Conservation (phyloP, 1,140 invertebrate genomes). For the Eurosta solidaginis region DNA sequence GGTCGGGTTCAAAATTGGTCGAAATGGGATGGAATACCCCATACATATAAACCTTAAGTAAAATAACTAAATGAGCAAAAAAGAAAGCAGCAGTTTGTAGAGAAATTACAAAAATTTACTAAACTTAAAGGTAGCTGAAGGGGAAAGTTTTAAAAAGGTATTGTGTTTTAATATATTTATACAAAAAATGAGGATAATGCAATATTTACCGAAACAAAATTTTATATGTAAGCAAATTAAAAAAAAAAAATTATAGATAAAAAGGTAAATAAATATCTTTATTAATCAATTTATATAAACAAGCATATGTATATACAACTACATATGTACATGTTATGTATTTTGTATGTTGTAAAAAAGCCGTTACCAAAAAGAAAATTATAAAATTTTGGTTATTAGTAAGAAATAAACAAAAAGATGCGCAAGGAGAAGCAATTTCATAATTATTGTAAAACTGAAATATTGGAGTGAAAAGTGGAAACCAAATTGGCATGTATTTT, state of each 20-base stretch:
- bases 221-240: conserved; percentile 4
- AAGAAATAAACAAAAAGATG: neutral
- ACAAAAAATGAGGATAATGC: neutral
- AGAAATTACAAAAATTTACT: neutral
- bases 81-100: neutral
- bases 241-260: neutral
- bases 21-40: too few species aligned
- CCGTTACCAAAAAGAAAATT: conserved; percentile 5
- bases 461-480: neutral
- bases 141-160: neutral
- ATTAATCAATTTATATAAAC: neutral
- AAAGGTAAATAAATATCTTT: neutral
- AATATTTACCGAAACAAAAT: neutral
- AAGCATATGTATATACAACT: neutral
- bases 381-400: neutral
- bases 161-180: conserved; percentile 11
- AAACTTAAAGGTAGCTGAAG: neutral
- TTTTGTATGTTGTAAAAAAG: neutral
- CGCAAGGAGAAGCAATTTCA: neutral
- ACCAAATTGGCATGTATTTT: conserved; percentile 20
- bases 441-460: neutral
- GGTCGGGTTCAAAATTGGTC: too few species aligned
- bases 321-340: neutral
- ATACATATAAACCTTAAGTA: neutral
- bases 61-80: neutral